Evolutionary conservation across 2,113 vertebrate species (phyloP).

Genomic region (Trochalopteron elliotii): DNA sequence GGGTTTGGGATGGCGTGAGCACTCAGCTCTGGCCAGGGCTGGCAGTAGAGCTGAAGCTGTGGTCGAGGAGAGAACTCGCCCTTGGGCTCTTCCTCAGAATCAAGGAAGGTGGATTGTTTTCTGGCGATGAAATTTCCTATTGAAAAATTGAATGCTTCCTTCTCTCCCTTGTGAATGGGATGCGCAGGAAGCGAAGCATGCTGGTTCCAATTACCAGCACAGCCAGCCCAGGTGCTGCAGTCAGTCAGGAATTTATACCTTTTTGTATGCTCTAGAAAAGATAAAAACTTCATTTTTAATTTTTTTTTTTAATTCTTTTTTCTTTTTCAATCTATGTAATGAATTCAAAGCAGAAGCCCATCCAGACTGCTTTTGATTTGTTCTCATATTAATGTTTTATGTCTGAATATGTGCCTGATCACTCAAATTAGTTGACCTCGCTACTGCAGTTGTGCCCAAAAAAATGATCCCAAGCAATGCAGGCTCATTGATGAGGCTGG

Average conservation of each 20-base stretch:
- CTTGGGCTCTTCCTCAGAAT: not conserved
- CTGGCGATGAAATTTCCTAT: not conserved
- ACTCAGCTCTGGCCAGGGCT: not conserved
- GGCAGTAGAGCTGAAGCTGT: not conserved
- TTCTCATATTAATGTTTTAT: not conserved
- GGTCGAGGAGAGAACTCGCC: fast-evolving
- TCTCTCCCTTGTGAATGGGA: not conserved
- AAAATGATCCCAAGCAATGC: not conserved
- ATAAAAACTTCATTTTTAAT: not conserved
- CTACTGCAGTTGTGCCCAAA: not conserved
- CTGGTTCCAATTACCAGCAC: conserved; percentile 27
- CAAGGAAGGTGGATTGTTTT: conserved; percentile 42
- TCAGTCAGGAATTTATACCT: conserved; percentile 16
- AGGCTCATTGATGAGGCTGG: not conserved
- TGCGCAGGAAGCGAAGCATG: not conserved
- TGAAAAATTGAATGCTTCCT: conserved; percentile 43
- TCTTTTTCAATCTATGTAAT: not conserved
- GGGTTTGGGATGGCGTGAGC: not conserved
- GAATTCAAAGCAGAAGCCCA: conserved; percentile 9
- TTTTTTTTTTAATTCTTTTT: not conserved
- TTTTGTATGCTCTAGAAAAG: not conserved
- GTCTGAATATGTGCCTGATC: not conserved
- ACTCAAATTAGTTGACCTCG: not conserved
- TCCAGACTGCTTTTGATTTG: conserved; percentile 23
- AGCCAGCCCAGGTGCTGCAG: conserved; percentile 17